Conservation (phyloP, 2,888 invertebrate genomes). For the Acanthosepion pharaonis region DNA sequence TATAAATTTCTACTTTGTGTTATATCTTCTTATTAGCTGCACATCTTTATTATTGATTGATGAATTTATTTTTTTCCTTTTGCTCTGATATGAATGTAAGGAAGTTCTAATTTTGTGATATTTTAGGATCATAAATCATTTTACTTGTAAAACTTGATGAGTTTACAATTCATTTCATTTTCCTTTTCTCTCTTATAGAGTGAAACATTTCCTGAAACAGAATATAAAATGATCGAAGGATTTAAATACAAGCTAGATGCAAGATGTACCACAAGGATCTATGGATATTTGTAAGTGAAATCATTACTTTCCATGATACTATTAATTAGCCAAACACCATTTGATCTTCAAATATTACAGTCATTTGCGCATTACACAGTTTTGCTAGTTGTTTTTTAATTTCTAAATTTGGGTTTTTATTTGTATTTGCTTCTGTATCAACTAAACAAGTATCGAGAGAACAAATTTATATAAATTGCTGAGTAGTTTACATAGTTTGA, state of each 20-base stretch:
- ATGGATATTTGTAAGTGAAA: not conserved
- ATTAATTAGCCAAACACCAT: too few species aligned
- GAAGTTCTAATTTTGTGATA: not conserved
- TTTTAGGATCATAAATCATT: not conserved
- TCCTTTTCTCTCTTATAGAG: not conserved
- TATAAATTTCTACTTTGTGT: not conserved
- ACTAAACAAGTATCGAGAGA: too few species aligned
- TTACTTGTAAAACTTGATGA: not conserved
- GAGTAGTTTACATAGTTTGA: too few species aligned
- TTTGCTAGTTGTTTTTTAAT: too few species aligned
- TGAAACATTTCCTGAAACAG: not conserved
- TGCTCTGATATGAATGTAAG: not conserved
- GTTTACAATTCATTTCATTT: not conserved
- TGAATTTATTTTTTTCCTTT: not conserved
- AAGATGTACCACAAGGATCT: conserved; percentile 8
- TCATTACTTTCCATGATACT: not conserved
- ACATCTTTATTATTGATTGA: not conserved
- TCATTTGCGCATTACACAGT: too few species aligned
- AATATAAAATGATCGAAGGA: not conserved
- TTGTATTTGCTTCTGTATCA: too few species aligned
- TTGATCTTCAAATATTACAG: too few species aligned
- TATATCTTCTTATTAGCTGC: not conserved
- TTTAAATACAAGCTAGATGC: not conserved
- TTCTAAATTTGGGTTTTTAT: too few species aligned
- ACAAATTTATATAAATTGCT: too few species aligned